Base-by-base conservation (phyloP, 2,113 vertebrate species). In the Rhipidura dahli region DNA sequence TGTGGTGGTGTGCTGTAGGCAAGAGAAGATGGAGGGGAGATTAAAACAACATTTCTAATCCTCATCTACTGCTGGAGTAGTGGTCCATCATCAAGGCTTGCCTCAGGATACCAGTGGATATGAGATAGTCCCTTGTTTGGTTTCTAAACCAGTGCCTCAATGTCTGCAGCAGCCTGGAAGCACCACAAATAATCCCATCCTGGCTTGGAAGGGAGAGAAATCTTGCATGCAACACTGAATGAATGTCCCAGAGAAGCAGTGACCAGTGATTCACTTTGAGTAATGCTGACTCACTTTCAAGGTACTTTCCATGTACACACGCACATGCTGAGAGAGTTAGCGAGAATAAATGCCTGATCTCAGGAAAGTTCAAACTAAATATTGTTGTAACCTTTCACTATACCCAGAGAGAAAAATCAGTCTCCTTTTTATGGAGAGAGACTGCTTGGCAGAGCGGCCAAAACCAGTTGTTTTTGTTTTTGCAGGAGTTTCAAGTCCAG, bases 331-430 rank as follows among this genome's bases (percentile, higher is more conserved):
- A 97, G 95, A 97, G 89, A 96, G 93, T 96, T 88, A 97, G 95
- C 40, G 2, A 94, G 97, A 96, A 98, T 97, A 97, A 98, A 97
- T 57, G 95, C 95, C 92, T 97, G 77, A 90, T 95, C 94, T 90
- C 96, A 93, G 87, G 94, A 96, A 93, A 94, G 78, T 96, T 97
- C 96, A 98, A 97, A 96, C 96, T 97, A 98, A 98, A 98, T 98
- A 98, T 98, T 98, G 81, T 97, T 97, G 72, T 98, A 98, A 98
- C 98, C 97, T 98, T 98, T 98, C 59, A 93, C 96, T 96, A 96
- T 78, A 84, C 75, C 79, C 60, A 63, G 70, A 89, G 87, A 95
- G 93, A 97, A 97, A 97, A 97, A 98, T 96, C 97, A 93, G 89
- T 94, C 96, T 98, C 91, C 87, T 96, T 97, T 98, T 98, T 97